Evolutionary conservation across 2,797 vertebrate genomes (phyloP).

Genomic region (Halcyon chelicuti): DNA sequence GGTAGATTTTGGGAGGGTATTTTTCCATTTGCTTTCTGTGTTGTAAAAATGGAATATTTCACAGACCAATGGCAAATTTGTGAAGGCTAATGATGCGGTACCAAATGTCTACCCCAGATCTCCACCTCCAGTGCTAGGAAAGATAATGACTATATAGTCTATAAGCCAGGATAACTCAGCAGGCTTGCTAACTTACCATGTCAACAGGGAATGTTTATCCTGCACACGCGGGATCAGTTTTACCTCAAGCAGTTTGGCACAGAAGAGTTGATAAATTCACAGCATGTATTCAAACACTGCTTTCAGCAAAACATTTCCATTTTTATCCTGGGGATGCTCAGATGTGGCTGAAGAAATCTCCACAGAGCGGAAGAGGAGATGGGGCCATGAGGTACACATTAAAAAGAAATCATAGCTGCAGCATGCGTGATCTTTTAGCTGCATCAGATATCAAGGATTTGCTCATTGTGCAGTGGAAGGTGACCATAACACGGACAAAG

Average conservation of each 20-base stretch:
- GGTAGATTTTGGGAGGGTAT: neutral
- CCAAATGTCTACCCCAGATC: neutral
- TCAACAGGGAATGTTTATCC: neutral
- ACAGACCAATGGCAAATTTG: neutral
- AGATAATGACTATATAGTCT: neutral
- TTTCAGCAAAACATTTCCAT: constrained; percentile 33
- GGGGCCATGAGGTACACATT: neutral
- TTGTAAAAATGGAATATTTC: neutral
- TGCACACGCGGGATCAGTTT: neutral
- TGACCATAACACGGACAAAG: neutral
- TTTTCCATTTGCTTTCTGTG: neutral
- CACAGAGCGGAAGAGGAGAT: neutral
- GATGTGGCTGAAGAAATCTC: neutral
- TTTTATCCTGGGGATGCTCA: neutral
- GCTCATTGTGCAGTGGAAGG: neutral
- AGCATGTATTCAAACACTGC: constrained; percentile 3
- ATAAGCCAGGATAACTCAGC: neutral
- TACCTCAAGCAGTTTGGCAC: neutral
- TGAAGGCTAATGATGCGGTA: neutral
- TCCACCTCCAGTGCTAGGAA: neutral
- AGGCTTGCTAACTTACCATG: neutral
- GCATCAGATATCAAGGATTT: neutral
- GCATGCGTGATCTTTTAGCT: neutral
- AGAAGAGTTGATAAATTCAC: constrained; percentile 40
- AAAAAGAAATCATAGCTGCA: neutral